Base-by-base conservation (phyloP, 2,113 vertebrate genomes). In the Alces alces region DNA sequence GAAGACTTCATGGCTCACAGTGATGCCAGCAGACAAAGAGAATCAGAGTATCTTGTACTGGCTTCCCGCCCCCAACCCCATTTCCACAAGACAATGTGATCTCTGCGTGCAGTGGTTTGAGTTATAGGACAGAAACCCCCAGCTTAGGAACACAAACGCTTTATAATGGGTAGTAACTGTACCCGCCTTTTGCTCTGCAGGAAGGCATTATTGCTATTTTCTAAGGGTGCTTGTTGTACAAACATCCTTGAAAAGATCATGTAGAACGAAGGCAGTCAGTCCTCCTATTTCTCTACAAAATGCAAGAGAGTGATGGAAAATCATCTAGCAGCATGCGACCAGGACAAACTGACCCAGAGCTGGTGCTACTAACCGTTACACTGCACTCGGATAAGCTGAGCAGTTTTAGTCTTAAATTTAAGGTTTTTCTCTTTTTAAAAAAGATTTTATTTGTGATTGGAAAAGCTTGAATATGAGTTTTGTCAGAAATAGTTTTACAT, bases 61-160 rank as follows among this genome's bases (percentile, higher is more conserved):
- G 28, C 50, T 57, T 5, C 27, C 15, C n/a, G 21, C 2, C 11
- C 15, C 3, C 54, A 73, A 0, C 6, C 7, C 45, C 60, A 0
- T 50, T 95, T 84, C 66, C 52, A 39, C 9, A 55, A 16, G 43
- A 43, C 28, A 43, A 28, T 7, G 52, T 36, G 52, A 85, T 4
- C 28, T 21, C 45, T 50, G 8, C 21, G 17, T 5, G 55, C 33
- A 55, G 13, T 33, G 16, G 36, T 7, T 30, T 88, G 2, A 21
- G 16, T 39, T n/a, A 8, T 60, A 55, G 61, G 27, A 79, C 17
- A 64, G 6, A 61, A 36, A 30, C 16, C 45, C 66, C 43, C 39
- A 43, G 73, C 47, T 82, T 76, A 28, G 28, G 54, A 33, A 64
- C 30, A 66, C n/a, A n/a, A 16, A 33, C 39, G 25, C 28, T 73